phyloP scores from a whole-genome alignment of 2,888 invertebrate genomes.

The Calliopum simillimum region DNA sequence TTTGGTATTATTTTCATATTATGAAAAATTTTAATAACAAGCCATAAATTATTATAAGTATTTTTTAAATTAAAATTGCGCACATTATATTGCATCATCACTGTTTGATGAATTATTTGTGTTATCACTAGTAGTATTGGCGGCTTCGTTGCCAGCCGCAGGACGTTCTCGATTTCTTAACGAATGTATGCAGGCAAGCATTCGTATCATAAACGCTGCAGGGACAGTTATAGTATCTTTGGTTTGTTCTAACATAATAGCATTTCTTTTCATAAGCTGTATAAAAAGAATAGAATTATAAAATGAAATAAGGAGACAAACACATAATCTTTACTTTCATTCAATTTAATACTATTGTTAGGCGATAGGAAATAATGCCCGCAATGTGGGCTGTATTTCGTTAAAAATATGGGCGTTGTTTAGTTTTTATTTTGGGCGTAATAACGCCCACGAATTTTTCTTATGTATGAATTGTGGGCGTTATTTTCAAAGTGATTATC shows the following conservation, averaged over 20 bases:
- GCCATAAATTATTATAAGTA: neutral
- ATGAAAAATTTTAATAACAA: neutral
- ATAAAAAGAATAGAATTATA: conserved; percentile 38
- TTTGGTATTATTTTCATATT: too few relatives aligned
- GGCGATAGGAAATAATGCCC: neutral
- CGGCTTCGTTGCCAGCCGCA: too few relatives aligned
- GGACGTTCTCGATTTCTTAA: conserved; percentile 69
- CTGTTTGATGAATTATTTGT: too few relatives aligned
- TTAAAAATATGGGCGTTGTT: too few relatives aligned
- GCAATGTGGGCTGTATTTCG: too few relatives aligned
- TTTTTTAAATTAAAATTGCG: too few relatives aligned
- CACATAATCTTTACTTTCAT: conserved; percentile 2
- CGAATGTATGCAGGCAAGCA: conserved; percentile 76
- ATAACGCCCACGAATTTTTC: too few relatives aligned
- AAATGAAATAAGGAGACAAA: neutral
- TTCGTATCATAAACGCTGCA: conserved; percentile 86
- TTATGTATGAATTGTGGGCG: too few relatives aligned
- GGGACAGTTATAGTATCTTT: conserved; percentile 89
- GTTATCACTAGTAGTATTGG: too few relatives aligned
- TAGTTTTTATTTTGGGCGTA: too few relatives aligned
- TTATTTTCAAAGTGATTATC: too few relatives aligned
- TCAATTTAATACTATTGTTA: neutral
- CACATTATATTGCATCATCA: too few relatives aligned
- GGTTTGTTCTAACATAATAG: conserved; percentile 87
- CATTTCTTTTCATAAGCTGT: conserved; percentile 81